These are phyloP conservation scores for Esperia sulphurella DNA, from an alignment of 2,888 invertebrate species.

Conservation along the genomic window DNA sequence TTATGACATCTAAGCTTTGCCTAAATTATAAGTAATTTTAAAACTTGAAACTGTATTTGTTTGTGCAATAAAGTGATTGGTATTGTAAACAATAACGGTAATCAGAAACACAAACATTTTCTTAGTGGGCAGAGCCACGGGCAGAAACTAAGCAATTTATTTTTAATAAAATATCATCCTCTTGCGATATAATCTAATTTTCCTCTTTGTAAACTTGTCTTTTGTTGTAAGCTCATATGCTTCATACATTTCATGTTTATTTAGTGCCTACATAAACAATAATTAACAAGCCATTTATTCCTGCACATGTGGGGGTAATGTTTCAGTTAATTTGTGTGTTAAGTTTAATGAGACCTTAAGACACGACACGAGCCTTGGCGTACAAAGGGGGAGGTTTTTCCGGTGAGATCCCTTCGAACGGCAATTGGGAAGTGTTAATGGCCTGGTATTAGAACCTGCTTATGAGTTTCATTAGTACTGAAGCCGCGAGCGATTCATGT, in stretches of 20 bases:
- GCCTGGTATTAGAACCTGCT: slow-evolving; percentile 63
- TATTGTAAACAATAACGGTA: too few species aligned
- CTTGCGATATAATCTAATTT: too few species aligned
- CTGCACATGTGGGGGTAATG: slow-evolving; percentile 27
- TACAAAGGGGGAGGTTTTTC: slow-evolving; percentile 51
- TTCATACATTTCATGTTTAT: neutral
- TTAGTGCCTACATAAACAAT: slow-evolving; percentile 17
- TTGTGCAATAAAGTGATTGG: too few species aligned
- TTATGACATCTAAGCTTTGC: too few species aligned
- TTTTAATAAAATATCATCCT: too few species aligned
- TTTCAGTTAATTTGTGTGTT: slow-evolving; percentile 56
- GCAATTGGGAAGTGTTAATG: slow-evolving; percentile 70
- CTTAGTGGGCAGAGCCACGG: too few species aligned
- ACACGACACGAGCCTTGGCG: slow-evolving; percentile 30
- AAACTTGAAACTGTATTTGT: too few species aligned
- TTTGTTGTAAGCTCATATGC: too few species aligned
- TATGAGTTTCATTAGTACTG: slow-evolving; percentile 71
- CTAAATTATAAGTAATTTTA: too few species aligned
- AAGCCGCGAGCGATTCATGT: slow-evolving; percentile 69
- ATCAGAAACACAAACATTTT: too few species aligned
- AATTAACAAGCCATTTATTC: slow-evolving; percentile 21
- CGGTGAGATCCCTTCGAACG: slow-evolving; percentile 32
- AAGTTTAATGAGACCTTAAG: slow-evolving; percentile 59
- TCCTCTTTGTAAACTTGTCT: too few species aligned
- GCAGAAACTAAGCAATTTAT: too few species aligned